A percentile compares a stretch with the other conserved stretches of the same genome.
These are phyloP conservation scores for Mythimna loreyi DNA, from an alignment of 2,888 invertebrate species.

Conservation along the genomic window DNA sequence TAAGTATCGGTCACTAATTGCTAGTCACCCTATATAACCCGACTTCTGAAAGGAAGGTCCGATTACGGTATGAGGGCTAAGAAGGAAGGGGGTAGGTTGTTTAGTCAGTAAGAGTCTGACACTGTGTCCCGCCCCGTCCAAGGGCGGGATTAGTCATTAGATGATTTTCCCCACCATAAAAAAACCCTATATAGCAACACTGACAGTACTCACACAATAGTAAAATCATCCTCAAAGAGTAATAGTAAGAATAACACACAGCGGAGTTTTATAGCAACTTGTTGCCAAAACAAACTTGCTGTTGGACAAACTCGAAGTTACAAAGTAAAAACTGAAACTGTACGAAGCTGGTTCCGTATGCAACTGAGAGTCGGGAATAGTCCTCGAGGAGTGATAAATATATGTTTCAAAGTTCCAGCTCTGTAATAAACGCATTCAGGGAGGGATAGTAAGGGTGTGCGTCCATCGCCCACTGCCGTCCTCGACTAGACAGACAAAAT, in stretches of 20 bases:
- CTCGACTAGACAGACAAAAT: too few species aligned
- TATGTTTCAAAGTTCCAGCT: constrained; percentile 49
- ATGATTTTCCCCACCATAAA: too few species aligned
- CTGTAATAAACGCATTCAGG: constrained; percentile 46
- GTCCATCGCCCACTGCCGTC: constrained; percentile 1
- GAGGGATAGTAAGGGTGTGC: neutral
- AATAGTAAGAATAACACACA: constrained; percentile 3
- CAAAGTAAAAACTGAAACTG: constrained; percentile 51
- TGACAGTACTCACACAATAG: neutral
- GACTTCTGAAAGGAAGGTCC: too few species aligned
- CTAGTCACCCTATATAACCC: too few species aligned
- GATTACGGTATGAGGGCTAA: too few species aligned
- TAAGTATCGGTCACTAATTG: too few species aligned
- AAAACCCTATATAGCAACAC: too few species aligned
- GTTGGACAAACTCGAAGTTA: constrained; percentile 33
- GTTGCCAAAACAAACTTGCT: constrained; percentile 38
- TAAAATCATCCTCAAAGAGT: neutral
- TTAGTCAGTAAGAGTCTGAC: too few species aligned
- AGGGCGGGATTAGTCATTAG: too few species aligned
- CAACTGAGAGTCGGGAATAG: constrained; percentile 53
- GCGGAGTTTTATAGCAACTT: constrained; percentile 34
- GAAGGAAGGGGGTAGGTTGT: too few species aligned
- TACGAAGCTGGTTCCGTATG: constrained; percentile 42
- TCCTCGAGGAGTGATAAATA: constrained; percentile 58
- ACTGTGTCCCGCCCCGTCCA: too few species aligned